These are phyloP conservation scores for Pomatostomus ruficeps DNA, from an alignment of 2,113 vertebrate species.

Conservation along the genomic window DNA sequence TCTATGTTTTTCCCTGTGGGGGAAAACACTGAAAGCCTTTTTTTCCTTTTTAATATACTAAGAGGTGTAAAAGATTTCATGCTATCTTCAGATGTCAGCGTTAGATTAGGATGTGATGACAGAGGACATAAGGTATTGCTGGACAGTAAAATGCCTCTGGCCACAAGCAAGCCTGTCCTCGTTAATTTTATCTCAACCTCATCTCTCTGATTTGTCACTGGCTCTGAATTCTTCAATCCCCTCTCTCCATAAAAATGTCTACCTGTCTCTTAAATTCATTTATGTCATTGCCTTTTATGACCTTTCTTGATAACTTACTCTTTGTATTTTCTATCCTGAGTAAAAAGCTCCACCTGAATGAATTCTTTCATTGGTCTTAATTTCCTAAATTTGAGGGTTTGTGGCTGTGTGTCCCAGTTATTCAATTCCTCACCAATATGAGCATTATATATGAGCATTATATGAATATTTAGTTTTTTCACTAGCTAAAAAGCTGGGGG, in stretches of 20 bases:
- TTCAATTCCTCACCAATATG: background rate
- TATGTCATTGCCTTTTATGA: conserved; percentile 52
- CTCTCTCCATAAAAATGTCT: conserved; percentile 60
- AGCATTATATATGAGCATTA: background rate
- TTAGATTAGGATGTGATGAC: conserved; percentile 61
- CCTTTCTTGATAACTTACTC: conserved; percentile 59
- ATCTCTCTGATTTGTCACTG: conserved; percentile 64
- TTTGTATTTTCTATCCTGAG: conserved; percentile 14
- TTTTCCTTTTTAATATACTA: conserved; percentile 6
- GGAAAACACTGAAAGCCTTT: background rate
- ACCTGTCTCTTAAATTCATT: conserved; percentile 62
- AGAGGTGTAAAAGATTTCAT: conserved; percentile 22
- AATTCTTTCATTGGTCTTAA: background rate
- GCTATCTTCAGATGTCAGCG: conserved; percentile 26
- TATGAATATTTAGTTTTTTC: background rate
- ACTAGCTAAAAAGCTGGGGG: background rate
- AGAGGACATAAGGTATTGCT: conserved; percentile 50
- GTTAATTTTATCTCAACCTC: conserved; percentile 68
- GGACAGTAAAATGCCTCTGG: conserved; percentile 60
- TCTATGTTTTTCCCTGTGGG: background rate
- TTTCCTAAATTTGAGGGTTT: background rate
- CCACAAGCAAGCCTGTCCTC: conserved; percentile 53
- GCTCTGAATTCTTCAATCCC: conserved; percentile 43
- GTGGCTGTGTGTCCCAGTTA: background rate
- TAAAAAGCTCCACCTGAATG: background rate